These are phyloP conservation scores for Delphinus delphis DNA, from an alignment of 2,113 vertebrate genomes.

Conservation along the genomic window DNA sequence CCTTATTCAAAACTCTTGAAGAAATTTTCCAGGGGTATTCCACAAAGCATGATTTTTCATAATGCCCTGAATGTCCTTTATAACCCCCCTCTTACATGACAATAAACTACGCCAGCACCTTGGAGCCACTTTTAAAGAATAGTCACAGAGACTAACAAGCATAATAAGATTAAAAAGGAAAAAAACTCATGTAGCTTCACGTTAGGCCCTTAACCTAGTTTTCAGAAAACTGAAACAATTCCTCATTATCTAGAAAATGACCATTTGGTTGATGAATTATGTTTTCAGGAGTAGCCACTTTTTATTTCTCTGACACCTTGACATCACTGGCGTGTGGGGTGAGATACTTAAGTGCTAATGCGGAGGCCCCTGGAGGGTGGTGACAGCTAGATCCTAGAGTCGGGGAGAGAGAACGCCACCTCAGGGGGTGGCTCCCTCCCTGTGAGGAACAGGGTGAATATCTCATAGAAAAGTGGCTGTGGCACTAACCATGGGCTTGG, in stretches of 20 bases:
- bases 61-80: not conserved
- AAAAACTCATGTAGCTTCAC: not conserved
- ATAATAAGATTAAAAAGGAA: not conserved
- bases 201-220: not conserved
- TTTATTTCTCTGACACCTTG: slow-evolving; percentile 27
- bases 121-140: slow-evolving; percentile 16
- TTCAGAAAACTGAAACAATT: slow-evolving; percentile 26
- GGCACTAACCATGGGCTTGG: not conserved
- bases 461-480: not conserved
- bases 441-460: not conserved
- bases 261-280: not conserved
- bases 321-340: not conserved
- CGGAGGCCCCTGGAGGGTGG: not conserved
- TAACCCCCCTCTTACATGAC: not conserved
- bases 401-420: not conserved
- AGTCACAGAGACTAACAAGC: not conserved
- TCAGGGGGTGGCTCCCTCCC: not conserved
- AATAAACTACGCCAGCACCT: not conserved
- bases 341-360: slow-evolving; percentile 2
- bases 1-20: slow-evolving; percentile 38
- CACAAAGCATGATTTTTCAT: not conserved
- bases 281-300: slow-evolving; percentile 29
- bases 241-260: slow-evolving; percentile 5
- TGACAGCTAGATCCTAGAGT: not conserved
- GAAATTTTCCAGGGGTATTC: slow-evolving; percentile 41